Base-by-base conservation (phyloP, 35 echinoderm and acorn worm species). In the Ophiothrix spiculata region DNA sequence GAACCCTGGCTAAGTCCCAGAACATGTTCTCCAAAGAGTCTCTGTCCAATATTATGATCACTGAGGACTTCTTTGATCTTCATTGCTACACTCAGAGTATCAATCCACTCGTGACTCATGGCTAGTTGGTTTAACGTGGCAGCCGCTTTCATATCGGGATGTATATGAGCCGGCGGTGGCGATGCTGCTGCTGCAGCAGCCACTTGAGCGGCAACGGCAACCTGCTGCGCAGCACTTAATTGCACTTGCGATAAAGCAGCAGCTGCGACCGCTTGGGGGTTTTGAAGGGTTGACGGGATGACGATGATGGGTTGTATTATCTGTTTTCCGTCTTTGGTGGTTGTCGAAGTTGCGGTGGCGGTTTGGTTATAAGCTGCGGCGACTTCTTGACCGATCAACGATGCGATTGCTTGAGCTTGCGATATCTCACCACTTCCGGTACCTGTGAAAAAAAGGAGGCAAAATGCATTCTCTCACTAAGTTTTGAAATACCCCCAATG, bases 301-400 rank as follows among this genome's bases (percentile, higher is more conserved):
- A 97, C 94, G 31, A 97, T 97, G 39, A 97, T 97, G 4, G 94
- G 94, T 73, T 97, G 94, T 79, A 97, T 97, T 79, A 97, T 97
- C 84, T 93, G 94, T 17, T 91, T 90, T 37, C 89, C 89, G 69
- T 46, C 36, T 32, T 74, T 4, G 76, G 88, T 49, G 40, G 76
- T 64, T 86, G 87, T 21, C 84, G 54, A 40, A n/a, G 83, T 80
- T n/a, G 60, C 25, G 29, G 45, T 84, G 39, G 81, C 75, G 17
- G 74, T 83, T 56, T 97, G 94, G 35, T 87, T 87, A 60, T 97
- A 97, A 4, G 94, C 94, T 17, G 94, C 94, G 10, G 94, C 94
- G 23, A 97, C 94, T 21, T 97, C 91, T 73, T 97, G 94, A 31
- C 94, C 94, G 69, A 97, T 93, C 79, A 97, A 86, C 1, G 94